Base-by-base conservation (phyloP, 2,797 vertebrate genomes). In the Cetoscarus ocellatus region DNA sequence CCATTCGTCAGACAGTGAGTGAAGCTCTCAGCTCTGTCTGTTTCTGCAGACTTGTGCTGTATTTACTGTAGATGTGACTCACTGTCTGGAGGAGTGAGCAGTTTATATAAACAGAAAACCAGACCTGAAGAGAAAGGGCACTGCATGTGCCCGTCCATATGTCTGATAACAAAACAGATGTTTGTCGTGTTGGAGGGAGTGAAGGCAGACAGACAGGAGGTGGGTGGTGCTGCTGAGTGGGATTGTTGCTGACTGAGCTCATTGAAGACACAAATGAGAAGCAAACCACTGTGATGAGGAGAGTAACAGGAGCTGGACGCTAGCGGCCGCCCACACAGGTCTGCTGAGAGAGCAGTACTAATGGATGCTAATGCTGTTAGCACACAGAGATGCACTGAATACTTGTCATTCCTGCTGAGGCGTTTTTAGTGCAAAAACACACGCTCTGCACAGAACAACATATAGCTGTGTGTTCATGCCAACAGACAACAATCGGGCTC, bases 61-160 rank as follows among this genome's bases (percentile, higher is more conserved):
- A 64, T 83, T 75, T 68, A 78, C 75, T 64, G 54, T 72, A 48
- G 57, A 39, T 42, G 48, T 72, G 80, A 85, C 27, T 87, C 83
- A 77, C 52, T 63, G 70, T 73, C 82, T 83, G 77, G 56, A 82
- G 74, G 58, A 78, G 65, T 58, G 75, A 73, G 56, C 39, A 54
- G 58, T 72, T 78, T 75, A 54, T 51, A 45, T 64, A 68, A 79
- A 81, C 48, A 73, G 49, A 44, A 70, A 61, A 50, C 5, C 18
- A 50, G 34, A 50, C 38, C 55, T 70, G 27, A 45, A 45, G 70
- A 15, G 70, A 15, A 63, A 4, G 34, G 43, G 42, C 38, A 27
- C 39, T 15, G 36, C 62, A 18, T 42, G 60, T 11, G 6, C 18
- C 65, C 43, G 27, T 1, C 48, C 63, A 68, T 78, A 62, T 70